These are phyloP conservation scores for Autographa gamma DNA, from an alignment of 2,888 invertebrate species.

Conservation along the genomic window DNA sequence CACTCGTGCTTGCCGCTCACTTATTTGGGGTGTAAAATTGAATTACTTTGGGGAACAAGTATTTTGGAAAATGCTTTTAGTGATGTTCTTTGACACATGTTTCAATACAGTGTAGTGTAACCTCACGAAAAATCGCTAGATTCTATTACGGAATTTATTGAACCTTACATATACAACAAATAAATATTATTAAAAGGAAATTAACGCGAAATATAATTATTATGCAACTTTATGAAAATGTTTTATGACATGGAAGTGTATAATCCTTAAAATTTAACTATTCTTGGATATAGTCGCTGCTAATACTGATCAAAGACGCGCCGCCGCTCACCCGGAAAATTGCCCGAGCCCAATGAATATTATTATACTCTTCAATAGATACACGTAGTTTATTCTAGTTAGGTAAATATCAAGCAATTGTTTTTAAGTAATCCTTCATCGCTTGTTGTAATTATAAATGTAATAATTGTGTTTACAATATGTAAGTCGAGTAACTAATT, in stretches of 20 bases:
- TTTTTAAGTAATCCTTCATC: slow-evolving; percentile 38
- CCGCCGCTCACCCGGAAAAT: slow-evolving; percentile 86
- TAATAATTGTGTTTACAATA: neutral
- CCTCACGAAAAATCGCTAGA: neutral
- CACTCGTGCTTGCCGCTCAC: slow-evolving; percentile 69
- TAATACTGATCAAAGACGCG: slow-evolving; percentile 88
- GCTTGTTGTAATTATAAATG: neutral
- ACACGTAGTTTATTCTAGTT: slow-evolving; percentile 81
- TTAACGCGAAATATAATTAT: slow-evolving; percentile 1
- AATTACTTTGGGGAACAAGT: slow-evolving; percentile 74
- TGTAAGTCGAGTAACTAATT: neutral
- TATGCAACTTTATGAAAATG: slow-evolving; percentile 32
- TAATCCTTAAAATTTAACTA: slow-evolving; percentile 79
- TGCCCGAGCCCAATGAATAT: slow-evolving; percentile 88
- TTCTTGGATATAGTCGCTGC: slow-evolving; percentile 74
- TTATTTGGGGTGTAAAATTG: slow-evolving; percentile 80
- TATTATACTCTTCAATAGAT: slow-evolving; percentile 88
- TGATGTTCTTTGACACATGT: slow-evolving; percentile 57
- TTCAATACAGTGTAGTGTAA: slow-evolving; percentile 29
- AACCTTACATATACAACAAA: neutral
- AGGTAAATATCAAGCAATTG: slow-evolving; percentile 70
- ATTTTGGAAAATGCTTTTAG: slow-evolving; percentile 76
- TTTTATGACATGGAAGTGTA: slow-evolving; percentile 64
- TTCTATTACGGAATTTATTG: neutral
- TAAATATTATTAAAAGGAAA: neutral